Conservation (phyloP, 2,888 invertebrate species). For the Pseudoips prasinana region DNA sequence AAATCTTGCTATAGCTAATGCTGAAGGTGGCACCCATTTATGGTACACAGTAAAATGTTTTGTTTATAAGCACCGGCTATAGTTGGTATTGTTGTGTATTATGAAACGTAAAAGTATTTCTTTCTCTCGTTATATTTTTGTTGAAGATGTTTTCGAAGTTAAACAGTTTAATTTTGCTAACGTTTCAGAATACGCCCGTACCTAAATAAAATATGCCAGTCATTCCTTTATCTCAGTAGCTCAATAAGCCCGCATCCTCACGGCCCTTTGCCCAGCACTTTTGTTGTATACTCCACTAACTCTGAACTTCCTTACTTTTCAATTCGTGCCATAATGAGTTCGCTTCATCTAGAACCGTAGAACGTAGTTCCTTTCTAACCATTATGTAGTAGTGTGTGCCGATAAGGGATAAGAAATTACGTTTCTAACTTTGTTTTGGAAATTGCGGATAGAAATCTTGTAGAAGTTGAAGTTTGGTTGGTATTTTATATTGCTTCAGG, state of each 20-base stretch:
- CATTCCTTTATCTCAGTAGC: slow-evolving; percentile 28
- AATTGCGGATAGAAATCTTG: slow-evolving; percentile 5
- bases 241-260: slow-evolving; percentile 23
- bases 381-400: slow-evolving; percentile 9
- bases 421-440: slow-evolving; percentile 2
- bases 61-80: too few species aligned
- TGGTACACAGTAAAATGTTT: too few species aligned
- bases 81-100: too few species aligned
- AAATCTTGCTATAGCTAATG: too few species aligned
- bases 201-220: slow-evolving; percentile 1
- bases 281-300: slow-evolving; percentile 26
- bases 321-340: slow-evolving; percentile 36
- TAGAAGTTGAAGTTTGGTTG: slow-evolving; percentile 2
- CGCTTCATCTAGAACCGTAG: slow-evolving; percentile 16
- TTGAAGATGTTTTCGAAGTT: too few species aligned
- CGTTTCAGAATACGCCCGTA: too few species aligned
- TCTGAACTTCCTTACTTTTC: slow-evolving; percentile 30
- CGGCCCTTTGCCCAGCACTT: slow-evolving; percentile 20
- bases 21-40: too few species aligned
- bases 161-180: too few species aligned
- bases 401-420: slow-evolving; percentile 10
- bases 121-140: too few species aligned
- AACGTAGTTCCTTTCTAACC: slow-evolving; percentile 10
- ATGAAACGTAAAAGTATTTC: too few species aligned
- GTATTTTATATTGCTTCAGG: not conserved